phyloP scores from a whole-genome alignment of 2,888 invertebrate species.

The Dryadula phaetusa region DNA sequence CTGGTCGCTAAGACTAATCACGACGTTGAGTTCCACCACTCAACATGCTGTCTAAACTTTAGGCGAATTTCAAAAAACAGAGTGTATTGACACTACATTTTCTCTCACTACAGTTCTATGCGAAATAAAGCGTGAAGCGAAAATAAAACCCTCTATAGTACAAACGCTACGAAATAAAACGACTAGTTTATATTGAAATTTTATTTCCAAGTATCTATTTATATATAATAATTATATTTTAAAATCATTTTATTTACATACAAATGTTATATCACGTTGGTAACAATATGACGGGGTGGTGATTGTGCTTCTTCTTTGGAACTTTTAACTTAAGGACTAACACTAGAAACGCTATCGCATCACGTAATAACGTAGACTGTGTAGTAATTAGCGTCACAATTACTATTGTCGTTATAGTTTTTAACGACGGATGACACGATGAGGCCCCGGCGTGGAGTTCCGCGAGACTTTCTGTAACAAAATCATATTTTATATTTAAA shows the following conservation, averaged over 20 bases:
- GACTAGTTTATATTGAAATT: slow-evolving; percentile 30
- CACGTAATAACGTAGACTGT: slow-evolving; percentile 54
- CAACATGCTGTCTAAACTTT: too few species aligned
- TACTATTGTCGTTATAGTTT: slow-evolving; percentile 57
- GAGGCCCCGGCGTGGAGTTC: slow-evolving; percentile 73
- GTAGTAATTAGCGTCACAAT: slow-evolving; percentile 52
- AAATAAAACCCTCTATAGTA: too few species aligned
- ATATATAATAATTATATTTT: slow-evolving; percentile 60
- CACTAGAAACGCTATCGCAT: slow-evolving; percentile 57
- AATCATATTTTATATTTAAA: slow-evolving; percentile 33
- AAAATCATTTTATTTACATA: slow-evolving; percentile 38
- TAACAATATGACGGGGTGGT: slow-evolving; percentile 60
- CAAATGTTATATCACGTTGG: slow-evolving; percentile 50
- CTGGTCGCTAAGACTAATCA: too few species aligned
- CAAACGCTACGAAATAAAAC: slow-evolving; percentile 32
- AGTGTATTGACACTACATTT: too few species aligned
- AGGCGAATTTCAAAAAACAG: too few species aligned
- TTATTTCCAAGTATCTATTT: slow-evolving; percentile 65
- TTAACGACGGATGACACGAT: slow-evolving; percentile 59
- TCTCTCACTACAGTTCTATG: too few species aligned
- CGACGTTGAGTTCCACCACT: too few species aligned
- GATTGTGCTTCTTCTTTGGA: slow-evolving; percentile 54
- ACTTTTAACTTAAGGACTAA: slow-evolving; percentile 50
- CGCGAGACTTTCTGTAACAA: slow-evolving; percentile 83
- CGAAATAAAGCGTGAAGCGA: too few species aligned